phyloP scores from a whole-genome alignment of 2,797 vertebrate genomes.

The Pangasius sanitwongsei region DNA sequence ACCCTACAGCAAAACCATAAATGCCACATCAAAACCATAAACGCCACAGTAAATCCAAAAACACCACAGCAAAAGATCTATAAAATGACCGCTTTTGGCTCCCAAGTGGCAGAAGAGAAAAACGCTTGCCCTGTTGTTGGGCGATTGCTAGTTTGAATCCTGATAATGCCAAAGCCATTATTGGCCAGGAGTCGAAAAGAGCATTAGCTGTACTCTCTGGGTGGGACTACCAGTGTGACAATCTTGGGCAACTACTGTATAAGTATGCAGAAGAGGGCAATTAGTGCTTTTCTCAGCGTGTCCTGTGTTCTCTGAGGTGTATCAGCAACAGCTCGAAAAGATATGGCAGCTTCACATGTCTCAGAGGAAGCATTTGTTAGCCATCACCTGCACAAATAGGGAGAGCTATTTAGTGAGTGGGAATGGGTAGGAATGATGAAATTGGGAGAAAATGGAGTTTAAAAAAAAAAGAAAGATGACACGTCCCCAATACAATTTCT shows the following conservation, averaged over 20 bases:
- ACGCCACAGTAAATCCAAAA: not conserved
- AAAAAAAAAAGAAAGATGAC: not conserved
- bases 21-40: too few species aligned
- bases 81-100: not conserved
- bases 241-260: not conserved
- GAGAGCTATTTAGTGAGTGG: constrained; percentile 3
- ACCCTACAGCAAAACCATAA: too few species aligned
- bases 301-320: not conserved
- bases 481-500: not conserved
- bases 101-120: not conserved
- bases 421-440: not conserved
- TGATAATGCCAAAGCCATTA: not conserved
- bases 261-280: not conserved
- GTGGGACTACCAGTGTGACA: not conserved
- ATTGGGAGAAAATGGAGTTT: not conserved
- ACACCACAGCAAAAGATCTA: not conserved
- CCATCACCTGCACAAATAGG: not conserved
- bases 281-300: not conserved
- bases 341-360: not conserved
- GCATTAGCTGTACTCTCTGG: not conserved
- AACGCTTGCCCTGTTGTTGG: not conserved
- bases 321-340: not conserved
- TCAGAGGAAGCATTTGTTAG: not conserved
- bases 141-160: not conserved
- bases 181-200: not conserved